A percentile compares a stretch with the other conserved stretches of the same genome.
These are phyloP conservation scores for Pammene aurita DNA, from an alignment of 2,888 invertebrate species.

Conservation along the genomic window DNA sequence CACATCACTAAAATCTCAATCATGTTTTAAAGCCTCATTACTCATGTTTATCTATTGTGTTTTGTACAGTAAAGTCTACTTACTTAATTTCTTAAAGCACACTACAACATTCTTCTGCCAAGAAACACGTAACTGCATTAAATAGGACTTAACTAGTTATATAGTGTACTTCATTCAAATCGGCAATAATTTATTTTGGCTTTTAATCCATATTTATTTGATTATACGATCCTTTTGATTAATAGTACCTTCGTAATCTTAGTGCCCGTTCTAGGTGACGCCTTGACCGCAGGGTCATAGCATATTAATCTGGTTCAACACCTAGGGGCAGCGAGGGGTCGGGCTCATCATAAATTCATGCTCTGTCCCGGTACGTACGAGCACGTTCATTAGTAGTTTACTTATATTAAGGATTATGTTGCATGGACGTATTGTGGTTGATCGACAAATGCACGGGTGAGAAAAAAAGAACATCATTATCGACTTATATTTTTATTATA, in stretches of 20 bases:
- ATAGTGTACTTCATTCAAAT: not conserved
- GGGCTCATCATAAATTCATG: conserved; percentile 39
- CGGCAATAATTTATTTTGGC: conserved; percentile 10
- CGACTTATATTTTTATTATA: no score
- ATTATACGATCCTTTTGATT: no score
- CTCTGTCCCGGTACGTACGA: conserved; percentile 9
- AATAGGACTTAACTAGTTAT: not conserved
- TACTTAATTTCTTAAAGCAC: no score
- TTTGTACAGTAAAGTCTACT: no score
- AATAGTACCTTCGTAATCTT: conserved; percentile 7
- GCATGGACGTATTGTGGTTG: not conserved
- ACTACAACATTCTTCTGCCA: no score
- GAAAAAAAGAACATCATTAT: no score
- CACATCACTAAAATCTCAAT: no score
- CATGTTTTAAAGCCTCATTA: no score
- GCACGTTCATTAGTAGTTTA: conserved; percentile 19
- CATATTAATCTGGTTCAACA: conserved; percentile 41
- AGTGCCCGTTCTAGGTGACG: conserved; percentile 22
- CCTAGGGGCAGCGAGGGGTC: conserved; percentile 39
- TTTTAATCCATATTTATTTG: no score
- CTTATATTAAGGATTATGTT: conserved; percentile 12
- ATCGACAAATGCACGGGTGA: no score
- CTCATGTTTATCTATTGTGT: no score
- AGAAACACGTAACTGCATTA: no score
- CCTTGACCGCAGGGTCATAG: conserved; percentile 38